These are phyloP conservation scores for Sacculina carcini DNA, from an alignment of 2,888 invertebrate genomes.

Conservation along the genomic window DNA sequence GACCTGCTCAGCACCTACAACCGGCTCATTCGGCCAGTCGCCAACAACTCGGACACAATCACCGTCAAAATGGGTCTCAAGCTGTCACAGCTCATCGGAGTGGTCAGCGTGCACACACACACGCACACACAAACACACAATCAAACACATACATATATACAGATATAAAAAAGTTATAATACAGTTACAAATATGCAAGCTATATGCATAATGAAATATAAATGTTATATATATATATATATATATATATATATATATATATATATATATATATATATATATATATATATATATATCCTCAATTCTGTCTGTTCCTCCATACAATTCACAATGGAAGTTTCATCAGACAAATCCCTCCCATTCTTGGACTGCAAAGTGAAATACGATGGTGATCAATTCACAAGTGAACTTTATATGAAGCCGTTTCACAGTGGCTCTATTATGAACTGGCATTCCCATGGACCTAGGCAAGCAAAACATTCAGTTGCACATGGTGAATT, in stretches of 20 bases:
- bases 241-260: conserved; percentile 1
- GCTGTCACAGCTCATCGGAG: conserved; percentile 70
- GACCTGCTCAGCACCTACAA: conserved; percentile 85
- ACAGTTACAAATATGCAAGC: not conserved
- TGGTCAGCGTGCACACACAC: conserved; percentile 30
- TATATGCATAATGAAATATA: not conserved
- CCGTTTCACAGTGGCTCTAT: too few species aligned
- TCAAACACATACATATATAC: not conserved
- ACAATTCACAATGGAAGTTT: too few species aligned
- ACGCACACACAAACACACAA: too few species aligned
- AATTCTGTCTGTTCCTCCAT: too few species aligned
- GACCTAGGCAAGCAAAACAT: too few species aligned
- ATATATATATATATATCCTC: not conserved
- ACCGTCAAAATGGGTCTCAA: conserved; percentile 81
- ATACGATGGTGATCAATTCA: too few species aligned
- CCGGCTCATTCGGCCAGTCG: conserved; percentile 75
- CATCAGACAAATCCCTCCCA: too few species aligned
- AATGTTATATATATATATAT: conserved; percentile 2
- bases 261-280: conserved; percentile 2
- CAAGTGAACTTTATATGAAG: too few species aligned
- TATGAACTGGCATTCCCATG: not conserved
- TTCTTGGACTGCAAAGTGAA: too few species aligned
- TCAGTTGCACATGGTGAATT: too few species aligned
- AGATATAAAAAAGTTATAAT: not conserved
- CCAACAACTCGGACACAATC: conserved; percentile 76